Evolutionary conservation across 2,888 invertebrate genomes (phyloP).

Genomic region (Nyleta sp.): DNA sequence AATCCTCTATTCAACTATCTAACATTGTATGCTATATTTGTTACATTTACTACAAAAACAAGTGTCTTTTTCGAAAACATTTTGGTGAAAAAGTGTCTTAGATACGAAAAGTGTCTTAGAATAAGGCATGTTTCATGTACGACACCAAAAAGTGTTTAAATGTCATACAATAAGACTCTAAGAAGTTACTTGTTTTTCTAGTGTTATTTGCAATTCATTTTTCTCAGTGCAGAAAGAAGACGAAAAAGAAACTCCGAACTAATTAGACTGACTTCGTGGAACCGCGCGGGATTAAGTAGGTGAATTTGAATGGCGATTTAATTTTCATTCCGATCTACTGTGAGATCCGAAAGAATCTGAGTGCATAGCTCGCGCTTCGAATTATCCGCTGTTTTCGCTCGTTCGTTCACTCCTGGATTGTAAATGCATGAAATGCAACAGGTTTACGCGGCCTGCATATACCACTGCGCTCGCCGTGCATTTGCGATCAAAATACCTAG

Average conservation of each 20-base stretch:
- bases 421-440: slow-evolving; percentile 65
- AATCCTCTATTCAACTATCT: too few species aligned
- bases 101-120: too few species aligned
- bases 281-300: slow-evolving; percentile 21
- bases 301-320: slow-evolving; percentile 14
- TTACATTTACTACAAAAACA: too few species aligned
- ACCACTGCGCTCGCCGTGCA: slow-evolving; percentile 19
- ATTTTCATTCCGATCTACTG: slow-evolving; percentile 20
- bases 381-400: slow-evolving; percentile 42
- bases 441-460: slow-evolving; percentile 63
- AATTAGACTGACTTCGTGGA: background rate
- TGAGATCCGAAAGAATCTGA: slow-evolving; percentile 16
- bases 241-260: background rate
- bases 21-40: too few species aligned
- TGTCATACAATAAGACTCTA: too few species aligned
- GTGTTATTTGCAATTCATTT: too few species aligned
- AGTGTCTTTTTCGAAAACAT: too few species aligned
- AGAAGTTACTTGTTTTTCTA: too few species aligned
- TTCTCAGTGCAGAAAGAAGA: background rate
- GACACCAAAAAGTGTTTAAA: too few species aligned
- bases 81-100: too few species aligned
- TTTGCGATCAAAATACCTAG: slow-evolving; percentile 41
- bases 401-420: slow-evolving; percentile 63
- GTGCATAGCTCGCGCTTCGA: slow-evolving; percentile 21
- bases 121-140: too few species aligned